Evolutionary conservation across 30 jellyfish, hydroid and myxozoan species (phyloP), one percentile per base, ranked within the genome.

Genomic region (Haliclystus octoradiatus): DNA sequence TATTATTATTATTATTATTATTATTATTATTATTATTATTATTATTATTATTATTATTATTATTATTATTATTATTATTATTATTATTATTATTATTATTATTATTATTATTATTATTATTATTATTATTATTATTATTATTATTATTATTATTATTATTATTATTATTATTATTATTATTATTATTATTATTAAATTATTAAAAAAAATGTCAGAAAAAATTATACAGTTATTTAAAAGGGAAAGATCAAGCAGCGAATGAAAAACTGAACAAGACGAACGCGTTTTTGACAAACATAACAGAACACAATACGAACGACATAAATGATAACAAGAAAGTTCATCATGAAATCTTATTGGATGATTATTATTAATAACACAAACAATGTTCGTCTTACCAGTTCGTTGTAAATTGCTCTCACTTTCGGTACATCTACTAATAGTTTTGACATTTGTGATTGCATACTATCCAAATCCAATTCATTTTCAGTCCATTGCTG

Each of bases 361-460:
- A n/a, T n/a, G n/a, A n/a, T n/a, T n/a, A n/a, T n/a, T n/a, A n/a
- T n/a, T n/a, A n/a, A n/a, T n/a, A n/a, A n/a, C n/a, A n/a, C 33
- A 25, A 19, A 60, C 22, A 57, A 60, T 13, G n/a, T 19, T 19
- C 22, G 22, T 60, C 7, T 27, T 69, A 84, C 95, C 92, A 84
- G 62, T 47, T 79, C 69, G 30, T 92, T 67, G 62, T 84, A 84
- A 2, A 84, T 65, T 25, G 92, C 92, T 66, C 95, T 35, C 25
- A 84, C 79, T 28, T 70, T 80, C 19, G 92, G 81, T 14, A 67
- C 69, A 50, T 84, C 72, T 26, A 76, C 83, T 33, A 84, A 77
- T 47, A 84, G 31, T 27, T 84, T 87, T 2, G 95, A 84, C 95
- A 84, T 84, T 60, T 84, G 87, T 2, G 81, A 29, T 71, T 83